Conservation (phyloP, 92 coral and sea anemone genomes). For the Hydrozoanthus gracilis region DNA sequence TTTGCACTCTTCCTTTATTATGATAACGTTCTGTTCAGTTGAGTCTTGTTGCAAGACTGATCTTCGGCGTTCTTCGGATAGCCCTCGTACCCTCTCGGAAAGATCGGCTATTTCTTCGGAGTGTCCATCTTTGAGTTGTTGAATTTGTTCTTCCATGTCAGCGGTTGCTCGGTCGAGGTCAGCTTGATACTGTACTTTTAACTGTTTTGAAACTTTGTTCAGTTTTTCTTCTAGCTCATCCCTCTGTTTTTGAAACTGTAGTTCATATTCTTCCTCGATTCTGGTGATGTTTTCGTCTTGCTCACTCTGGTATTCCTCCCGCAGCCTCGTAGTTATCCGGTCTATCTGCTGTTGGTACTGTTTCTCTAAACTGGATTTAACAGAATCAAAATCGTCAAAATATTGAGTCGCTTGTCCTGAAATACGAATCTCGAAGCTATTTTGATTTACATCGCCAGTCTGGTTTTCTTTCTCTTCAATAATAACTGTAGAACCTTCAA, state of each 20-base stretch:
- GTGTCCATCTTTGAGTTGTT: slow-evolving; percentile 80
- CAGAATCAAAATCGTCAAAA: slow-evolving; percentile 55
- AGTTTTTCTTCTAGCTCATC: slow-evolving; percentile 85
- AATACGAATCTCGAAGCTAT: slow-evolving; percentile 30
- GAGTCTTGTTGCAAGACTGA: slow-evolving; percentile 92
- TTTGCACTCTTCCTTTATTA: slow-evolving; percentile 87
- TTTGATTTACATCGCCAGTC: slow-evolving; percentile 25
- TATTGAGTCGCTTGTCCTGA: slow-evolving; percentile 36
- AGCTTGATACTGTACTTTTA: slow-evolving; percentile 83
- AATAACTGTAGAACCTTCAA: slow-evolving; percentile 50
- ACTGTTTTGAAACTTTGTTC: slow-evolving; percentile 85
- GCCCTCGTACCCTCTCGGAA: slow-evolving; percentile 75
- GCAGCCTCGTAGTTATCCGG: slow-evolving; percentile 73
- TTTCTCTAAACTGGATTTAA: slow-evolving; percentile 62
- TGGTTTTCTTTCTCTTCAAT: slow-evolving; percentile 51
- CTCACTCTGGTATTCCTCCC: slow-evolving; percentile 86
- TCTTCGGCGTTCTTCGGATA: slow-evolving; percentile 85
- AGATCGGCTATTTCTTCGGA: slow-evolving; percentile 86
- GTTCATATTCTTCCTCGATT: slow-evolving; percentile 89
- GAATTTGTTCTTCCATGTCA: slow-evolving; percentile 98
- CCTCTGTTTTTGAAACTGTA: slow-evolving; percentile 87
- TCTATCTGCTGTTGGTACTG: slow-evolving; percentile 81
- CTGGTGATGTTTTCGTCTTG: slow-evolving; percentile 80
- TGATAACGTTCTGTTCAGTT: slow-evolving; percentile 80
- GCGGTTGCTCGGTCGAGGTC: slow-evolving; percentile 92